These are phyloP conservation scores for Brachystomella parvula DNA, from an alignment of 1,140 invertebrate genomes.

Conservation along the genomic window DNA sequence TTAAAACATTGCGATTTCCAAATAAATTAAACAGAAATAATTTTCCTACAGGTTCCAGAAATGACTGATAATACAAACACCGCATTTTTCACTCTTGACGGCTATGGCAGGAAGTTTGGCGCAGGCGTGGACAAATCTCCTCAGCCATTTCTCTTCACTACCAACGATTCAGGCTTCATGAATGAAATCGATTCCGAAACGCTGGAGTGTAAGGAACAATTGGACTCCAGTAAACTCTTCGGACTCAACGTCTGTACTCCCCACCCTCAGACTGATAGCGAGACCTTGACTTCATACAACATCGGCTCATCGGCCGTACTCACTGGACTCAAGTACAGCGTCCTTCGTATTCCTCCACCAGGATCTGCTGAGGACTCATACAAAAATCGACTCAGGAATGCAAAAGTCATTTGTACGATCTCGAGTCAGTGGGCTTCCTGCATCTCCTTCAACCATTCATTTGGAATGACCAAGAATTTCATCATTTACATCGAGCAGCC, in stretches of 20 bases:
- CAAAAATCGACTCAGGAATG: constrained; percentile 21
- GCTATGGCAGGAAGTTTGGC: neutral
- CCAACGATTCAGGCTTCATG: neutral
- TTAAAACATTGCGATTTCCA: neutral
- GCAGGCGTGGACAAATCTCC: too few species aligned
- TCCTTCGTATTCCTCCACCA: constrained; percentile 38
- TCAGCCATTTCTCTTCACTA: neutral
- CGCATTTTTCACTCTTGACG: neutral
- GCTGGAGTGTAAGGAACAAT: constrained; percentile 36
- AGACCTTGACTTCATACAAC: constrained; percentile 43
- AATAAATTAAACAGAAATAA: neutral
- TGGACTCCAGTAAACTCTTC: constrained; percentile 39
- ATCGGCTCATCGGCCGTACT: constrained; percentile 39
- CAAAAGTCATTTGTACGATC: constrained; percentile 40
- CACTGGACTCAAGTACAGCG: constrained; percentile 37
- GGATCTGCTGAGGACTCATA: constrained; percentile 19
- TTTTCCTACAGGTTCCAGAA: constrained; percentile 15
- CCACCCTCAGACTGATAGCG: constrained; percentile 42
- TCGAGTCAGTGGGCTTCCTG: constrained; percentile 20
- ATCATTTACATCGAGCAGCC: constrained; percentile 49
- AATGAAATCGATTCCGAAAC: constrained; percentile 2
- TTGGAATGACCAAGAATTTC: constrained; percentile 48
- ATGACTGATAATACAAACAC: constrained; percentile 2
- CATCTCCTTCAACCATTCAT: neutral
- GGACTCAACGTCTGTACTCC: constrained; percentile 37